Base-by-base conservation (phyloP, 2,888 invertebrate genomes). In the Unio delphinus region DNA sequence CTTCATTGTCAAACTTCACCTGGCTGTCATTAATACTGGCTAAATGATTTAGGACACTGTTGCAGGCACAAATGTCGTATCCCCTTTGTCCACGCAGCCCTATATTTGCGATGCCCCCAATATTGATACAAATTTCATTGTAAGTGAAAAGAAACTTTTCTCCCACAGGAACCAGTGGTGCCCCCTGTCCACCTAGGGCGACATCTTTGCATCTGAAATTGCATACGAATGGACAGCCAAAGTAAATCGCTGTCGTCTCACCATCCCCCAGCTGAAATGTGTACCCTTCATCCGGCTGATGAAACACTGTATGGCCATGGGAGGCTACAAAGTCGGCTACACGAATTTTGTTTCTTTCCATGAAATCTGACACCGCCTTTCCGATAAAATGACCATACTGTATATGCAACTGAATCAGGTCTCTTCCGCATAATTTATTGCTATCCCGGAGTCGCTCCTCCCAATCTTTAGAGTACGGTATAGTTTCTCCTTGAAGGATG, bases 251-350 rank as follows among this genome's bases (percentile, higher is more conserved):
- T 23, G 84, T 82, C 18, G 85, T 83, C 69, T 88, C 87, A 1
- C 88, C 88, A 64, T 86, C 86, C 18, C 88, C 88, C 8, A 88
- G 76, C 67, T 88, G 87, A 73, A 86, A 88, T 2, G 87, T 87
- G 60, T 86, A 79, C 3, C 82, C 71, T 7, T 82, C 73, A 15
- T 81, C 78, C 6, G 88, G 88, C 67, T 86, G 83, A 73, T 89
- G 88, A 69, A 88, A 89, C 26, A 87, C 74, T 0, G 87, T 86
- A 69, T 89, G 88, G 18, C 88, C 88, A 74, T 87, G 85, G 3
- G 84, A 83, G 0, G 86, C 79, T 7, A 86, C 81, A 69, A 87
- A 86, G 65, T 85, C 82, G 8, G 82, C 78, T 28, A 68, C 67
- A 3, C 73, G 45, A 7, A 76, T 65, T 18, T 74, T 65, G 62